Conservation (phyloP, 2,797 vertebrate species). For the Sebastes trivittatus region DNA sequence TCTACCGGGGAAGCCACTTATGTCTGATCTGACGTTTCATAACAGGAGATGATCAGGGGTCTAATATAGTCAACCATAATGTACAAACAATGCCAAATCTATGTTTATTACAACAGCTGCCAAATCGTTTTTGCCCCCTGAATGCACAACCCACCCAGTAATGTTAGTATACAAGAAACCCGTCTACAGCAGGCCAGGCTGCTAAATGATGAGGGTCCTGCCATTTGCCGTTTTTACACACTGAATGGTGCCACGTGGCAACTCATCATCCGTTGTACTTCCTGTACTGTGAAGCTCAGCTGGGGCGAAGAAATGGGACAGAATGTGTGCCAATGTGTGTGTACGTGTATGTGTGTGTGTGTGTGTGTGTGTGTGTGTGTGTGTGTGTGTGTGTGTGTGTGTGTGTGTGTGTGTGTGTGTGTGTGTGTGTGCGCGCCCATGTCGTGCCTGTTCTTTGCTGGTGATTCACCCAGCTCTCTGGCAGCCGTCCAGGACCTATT, state of each 20-base stretch:
- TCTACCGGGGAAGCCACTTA: too few species aligned
- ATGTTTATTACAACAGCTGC: too few species aligned
- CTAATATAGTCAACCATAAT: too few species aligned
- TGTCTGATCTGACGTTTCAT: too few species aligned
- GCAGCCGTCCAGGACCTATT: conserved; percentile 82
- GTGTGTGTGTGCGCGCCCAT: conserved; percentile 48
- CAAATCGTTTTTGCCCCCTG: too few species aligned
- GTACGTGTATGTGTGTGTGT: conserved; percentile 18
- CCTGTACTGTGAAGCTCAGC: conserved; percentile 77
- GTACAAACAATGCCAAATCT: background rate
- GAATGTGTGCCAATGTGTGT: conserved; percentile 64
- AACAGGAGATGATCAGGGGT: too few species aligned
- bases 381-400: conserved; percentile 36
- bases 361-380: conserved; percentile 54
- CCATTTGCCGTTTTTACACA: conserved; percentile 57
- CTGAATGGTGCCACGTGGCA: conserved; percentile 58
- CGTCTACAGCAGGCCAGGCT: background rate
- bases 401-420: conserved; percentile 54
- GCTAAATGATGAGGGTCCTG: conserved; percentile 38
- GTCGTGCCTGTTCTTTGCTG: conserved; percentile 69
- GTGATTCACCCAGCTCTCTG: conserved; percentile 81
- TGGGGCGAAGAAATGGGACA: conserved; percentile 75
- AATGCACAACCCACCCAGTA: too few species aligned
- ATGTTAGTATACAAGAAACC: too few species aligned
- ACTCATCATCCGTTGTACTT: conserved; percentile 71